phyloP scores from a whole-genome alignment of 1,140 invertebrate genomes.

The Metopolophium dirhodum region DNA sequence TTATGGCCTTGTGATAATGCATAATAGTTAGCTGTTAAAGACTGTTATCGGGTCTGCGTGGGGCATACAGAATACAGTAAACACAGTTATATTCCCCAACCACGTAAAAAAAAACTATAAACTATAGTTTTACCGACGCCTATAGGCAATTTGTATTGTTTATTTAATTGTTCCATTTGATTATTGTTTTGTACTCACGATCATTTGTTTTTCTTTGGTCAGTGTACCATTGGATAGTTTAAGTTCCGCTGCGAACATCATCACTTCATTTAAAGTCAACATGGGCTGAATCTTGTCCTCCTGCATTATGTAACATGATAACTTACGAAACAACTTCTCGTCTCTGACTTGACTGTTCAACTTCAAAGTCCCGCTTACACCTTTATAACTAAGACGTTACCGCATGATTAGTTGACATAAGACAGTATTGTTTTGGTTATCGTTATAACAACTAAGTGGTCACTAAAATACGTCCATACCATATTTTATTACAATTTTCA shows the following conservation, averaged over 20 bases:
- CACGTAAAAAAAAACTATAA: no score
- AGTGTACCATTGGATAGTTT: constrained; percentile 66
- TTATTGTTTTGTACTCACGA: constrained; percentile 62
- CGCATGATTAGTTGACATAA: background rate
- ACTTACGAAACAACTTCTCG: constrained; percentile 67
- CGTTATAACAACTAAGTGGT: background rate
- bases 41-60: no score
- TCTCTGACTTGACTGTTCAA: constrained; percentile 66
- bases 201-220: constrained; percentile 63
- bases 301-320: constrained; percentile 72
- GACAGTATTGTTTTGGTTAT: background rate
- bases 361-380: constrained; percentile 62
- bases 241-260: constrained; percentile 70
- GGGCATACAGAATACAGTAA: no score
- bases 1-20: no score
- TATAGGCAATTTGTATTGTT: background rate
- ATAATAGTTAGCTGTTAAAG: no score
- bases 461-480: background rate
- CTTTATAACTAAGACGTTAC: constrained; percentile 60
- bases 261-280: constrained; percentile 68
- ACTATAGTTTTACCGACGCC: no score
- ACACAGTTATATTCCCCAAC: no score
- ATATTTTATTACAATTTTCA: background rate
- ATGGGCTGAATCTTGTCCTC: constrained; percentile 69
- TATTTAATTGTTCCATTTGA: background rate